Evolutionary conservation across 2,888 invertebrate species (phyloP).

Genomic region (Xestia ashworthii): DNA sequence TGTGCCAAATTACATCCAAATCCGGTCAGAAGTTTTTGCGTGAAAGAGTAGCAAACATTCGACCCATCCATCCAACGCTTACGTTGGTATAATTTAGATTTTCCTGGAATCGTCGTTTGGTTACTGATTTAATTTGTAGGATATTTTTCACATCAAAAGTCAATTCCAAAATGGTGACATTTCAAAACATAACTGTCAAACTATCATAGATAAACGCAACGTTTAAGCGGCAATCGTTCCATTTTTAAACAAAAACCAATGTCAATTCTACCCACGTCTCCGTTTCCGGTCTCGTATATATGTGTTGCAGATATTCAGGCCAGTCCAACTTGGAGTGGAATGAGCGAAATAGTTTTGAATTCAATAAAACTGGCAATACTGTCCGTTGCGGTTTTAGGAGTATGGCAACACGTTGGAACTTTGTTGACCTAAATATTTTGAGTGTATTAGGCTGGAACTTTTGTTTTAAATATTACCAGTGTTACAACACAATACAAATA

Average conservation of each 20-base stretch:
- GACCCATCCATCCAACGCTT: not conserved
- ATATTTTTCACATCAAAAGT: not conserved
- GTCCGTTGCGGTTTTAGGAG: conserved; percentile 23
- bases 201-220: conserved; percentile 33
- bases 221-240: conserved; percentile 52
- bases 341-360: conserved; percentile 55
- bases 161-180: not conserved
- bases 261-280: conserved; percentile 60
- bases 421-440: conserved; percentile 47
- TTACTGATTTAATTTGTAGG: not conserved
- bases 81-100: not conserved
- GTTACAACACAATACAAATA: conserved; percentile 25
- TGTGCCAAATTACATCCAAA: too few relatives aligned
- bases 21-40: too few relatives aligned
- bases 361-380: conserved; percentile 52
- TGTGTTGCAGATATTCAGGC: conserved; percentile 61
- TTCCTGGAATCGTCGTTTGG: not conserved
- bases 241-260: conserved; percentile 59
- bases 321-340: conserved; percentile 47
- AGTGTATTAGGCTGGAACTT: conserved; percentile 43
- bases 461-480: conserved; percentile 25
- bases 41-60: too few relatives aligned
- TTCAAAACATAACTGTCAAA: conserved; percentile 27
- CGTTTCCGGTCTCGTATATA: conserved; percentile 59
- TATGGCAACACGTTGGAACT: conserved; percentile 26